A percentile compares a stretch with the other conserved stretches of the same genome.
These are phyloP conservation scores for Hippocampus mohnikei DNA, from an alignment of 2,113 vertebrate species.

Conservation along the genomic window DNA sequence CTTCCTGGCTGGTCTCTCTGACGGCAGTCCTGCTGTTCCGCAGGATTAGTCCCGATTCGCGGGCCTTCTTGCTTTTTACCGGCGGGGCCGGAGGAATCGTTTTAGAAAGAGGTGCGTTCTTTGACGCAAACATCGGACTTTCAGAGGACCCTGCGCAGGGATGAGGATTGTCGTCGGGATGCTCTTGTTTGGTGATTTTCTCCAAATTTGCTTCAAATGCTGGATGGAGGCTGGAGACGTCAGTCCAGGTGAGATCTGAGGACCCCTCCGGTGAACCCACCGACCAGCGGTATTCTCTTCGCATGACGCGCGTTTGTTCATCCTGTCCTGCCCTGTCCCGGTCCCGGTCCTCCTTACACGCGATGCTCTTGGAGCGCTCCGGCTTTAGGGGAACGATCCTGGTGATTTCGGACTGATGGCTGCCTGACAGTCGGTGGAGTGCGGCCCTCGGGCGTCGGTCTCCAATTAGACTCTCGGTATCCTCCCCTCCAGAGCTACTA, in stretches of 20 bases:
- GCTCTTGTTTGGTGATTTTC: constrained; percentile 38
- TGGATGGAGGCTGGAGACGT: constrained; percentile 47
- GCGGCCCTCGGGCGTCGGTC: constrained; percentile 61
- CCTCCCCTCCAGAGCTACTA: constrained; percentile 56
- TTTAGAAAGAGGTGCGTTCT: constrained; percentile 59
- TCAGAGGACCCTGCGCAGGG: constrained; percentile 37
- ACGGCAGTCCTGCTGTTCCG: constrained; percentile 70
- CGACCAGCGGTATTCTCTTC: constrained; percentile 69
- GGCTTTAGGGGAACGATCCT: constrained; percentile 76
- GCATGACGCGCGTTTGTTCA: constrained; percentile 37
- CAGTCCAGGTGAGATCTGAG: constrained; percentile 61
- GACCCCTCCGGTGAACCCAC: constrained; percentile 65
- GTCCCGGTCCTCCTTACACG: constrained; percentile 67
- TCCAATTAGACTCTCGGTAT: constrained; percentile 49
- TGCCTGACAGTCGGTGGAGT: constrained; percentile 58
- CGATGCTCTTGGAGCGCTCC: constrained; percentile 67
- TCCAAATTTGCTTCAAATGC: constrained; percentile 36
- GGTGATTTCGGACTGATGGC: constrained; percentile 68
- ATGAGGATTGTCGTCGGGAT: constrained; percentile 39
- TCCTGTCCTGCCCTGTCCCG: constrained; percentile 52
- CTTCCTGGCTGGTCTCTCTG: constrained; percentile 65
- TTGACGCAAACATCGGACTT: constrained; percentile 50
- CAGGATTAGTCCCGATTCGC: constrained; percentile 74
- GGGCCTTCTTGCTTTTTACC: constrained; percentile 75
- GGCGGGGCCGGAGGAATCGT: constrained; percentile 71